Evolutionary conservation across 92 coral and sea anemone species (phyloP).

Genomic region (Porites lobata): DNA sequence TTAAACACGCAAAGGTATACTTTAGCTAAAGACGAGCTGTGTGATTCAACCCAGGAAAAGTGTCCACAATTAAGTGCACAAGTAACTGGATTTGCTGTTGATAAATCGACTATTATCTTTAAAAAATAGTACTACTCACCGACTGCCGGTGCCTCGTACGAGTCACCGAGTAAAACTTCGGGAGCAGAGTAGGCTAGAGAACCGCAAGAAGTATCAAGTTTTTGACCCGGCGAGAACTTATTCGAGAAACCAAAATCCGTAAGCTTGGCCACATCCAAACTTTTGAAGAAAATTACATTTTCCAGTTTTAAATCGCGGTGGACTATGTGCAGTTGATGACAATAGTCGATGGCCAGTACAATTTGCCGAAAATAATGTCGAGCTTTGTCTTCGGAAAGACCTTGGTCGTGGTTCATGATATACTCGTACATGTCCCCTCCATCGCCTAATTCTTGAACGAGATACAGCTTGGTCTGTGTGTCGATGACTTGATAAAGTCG

Average conservation of each 20-base stretch:
- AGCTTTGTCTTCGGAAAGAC: slow-evolving; percentile 93
- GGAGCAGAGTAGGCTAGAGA: slow-evolving; percentile 99
- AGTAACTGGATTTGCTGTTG: background rate
- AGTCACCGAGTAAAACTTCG: slow-evolving; percentile 96
- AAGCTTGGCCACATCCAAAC: slow-evolving; percentile 96
- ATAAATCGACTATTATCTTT: background rate
- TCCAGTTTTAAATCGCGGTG: slow-evolving; percentile 99
- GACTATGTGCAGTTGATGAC: slow-evolving; percentile 96
- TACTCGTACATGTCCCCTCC: slow-evolving; percentile 99
- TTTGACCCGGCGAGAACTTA: slow-evolving; percentile 96
- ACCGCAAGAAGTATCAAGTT: slow-evolving; percentile 97
- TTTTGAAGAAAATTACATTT: slow-evolving; percentile 98
- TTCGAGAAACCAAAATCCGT: slow-evolving; percentile 99
- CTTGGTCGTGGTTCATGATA: slow-evolving; percentile 97
- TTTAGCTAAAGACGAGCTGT: background rate
- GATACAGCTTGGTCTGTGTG: slow-evolving; percentile 94
- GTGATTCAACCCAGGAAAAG: background rate
- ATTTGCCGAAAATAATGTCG: slow-evolving; percentile 98
- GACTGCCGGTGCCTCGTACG: slow-evolving; percentile 99
- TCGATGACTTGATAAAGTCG: slow-evolving; percentile 98
- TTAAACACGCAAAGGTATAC: background rate
- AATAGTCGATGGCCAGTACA: slow-evolving; percentile 99
- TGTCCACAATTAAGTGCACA: slow-evolving; percentile 12
- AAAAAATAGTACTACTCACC: slow-evolving; percentile 72
- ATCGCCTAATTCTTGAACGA: slow-evolving; percentile 97